phyloP scores from a whole-genome alignment of 2,888 invertebrate species.

The Eristalinus sepulchralis region DNA sequence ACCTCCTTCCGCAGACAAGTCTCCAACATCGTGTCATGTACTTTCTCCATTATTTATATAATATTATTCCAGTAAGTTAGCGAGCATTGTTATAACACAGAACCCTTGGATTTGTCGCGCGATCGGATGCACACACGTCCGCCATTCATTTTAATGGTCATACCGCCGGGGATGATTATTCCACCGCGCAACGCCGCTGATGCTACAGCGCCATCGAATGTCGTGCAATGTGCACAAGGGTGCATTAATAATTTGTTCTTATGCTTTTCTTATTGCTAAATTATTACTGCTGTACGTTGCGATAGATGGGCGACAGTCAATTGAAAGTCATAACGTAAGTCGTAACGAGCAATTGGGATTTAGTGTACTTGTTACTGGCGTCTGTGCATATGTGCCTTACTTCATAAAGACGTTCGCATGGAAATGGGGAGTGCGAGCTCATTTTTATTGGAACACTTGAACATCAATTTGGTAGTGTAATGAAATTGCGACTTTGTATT shows the following conservation, averaged over 20 bases:
- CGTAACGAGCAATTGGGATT: constrained; percentile 65
- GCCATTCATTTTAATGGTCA: constrained; percentile 68
- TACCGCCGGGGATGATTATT: constrained; percentile 61
- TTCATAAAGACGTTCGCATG: background rate
- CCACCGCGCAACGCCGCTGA: constrained; percentile 20
- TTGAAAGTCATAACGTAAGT: constrained; percentile 65
- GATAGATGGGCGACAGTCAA: constrained; percentile 67
- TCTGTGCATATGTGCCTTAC: background rate
- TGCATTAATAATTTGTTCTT: constrained; percentile 72
- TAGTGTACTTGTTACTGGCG: background rate
- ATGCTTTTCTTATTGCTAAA: constrained; percentile 70
- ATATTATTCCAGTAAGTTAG: constrained; percentile 51
- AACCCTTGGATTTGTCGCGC: constrained; percentile 59
- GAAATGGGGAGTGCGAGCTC: constrained; percentile 13
- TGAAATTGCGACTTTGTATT: constrained; percentile 28
- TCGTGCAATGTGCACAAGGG: constrained; percentile 66
- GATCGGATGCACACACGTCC: constrained; percentile 68
- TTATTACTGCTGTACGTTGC: constrained; percentile 62
- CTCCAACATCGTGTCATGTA: constrained; percentile 47
- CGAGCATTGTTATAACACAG: constrained; percentile 16
- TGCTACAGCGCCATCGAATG: constrained; percentile 26
- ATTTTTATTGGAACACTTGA: constrained; percentile 45
- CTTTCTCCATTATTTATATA: constrained; percentile 72
- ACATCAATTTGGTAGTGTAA: constrained; percentile 42
- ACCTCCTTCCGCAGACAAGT: constrained; percentile 17